phyloP scores from a whole-genome alignment of 2,888 invertebrate genomes.

The Resseliella maxima region DNA sequence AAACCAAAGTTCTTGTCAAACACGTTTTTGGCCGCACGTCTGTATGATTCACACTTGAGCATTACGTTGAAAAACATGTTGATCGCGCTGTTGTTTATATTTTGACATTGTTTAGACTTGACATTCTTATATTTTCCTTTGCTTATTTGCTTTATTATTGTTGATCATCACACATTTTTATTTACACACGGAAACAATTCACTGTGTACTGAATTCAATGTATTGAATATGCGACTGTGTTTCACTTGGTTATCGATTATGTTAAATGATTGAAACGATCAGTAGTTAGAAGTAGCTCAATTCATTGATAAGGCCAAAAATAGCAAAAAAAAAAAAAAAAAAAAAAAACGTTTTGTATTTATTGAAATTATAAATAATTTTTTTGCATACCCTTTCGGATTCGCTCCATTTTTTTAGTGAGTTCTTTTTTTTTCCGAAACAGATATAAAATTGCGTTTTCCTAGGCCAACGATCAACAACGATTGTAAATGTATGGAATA shows the following conservation, averaged over 20 bases:
- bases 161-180: background rate
- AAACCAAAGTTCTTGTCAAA: slow-evolving; percentile 21
- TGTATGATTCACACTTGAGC: background rate
- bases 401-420: no score
- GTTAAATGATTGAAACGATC: background rate
- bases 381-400: no score
- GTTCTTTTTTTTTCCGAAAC: no score
- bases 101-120: no score
- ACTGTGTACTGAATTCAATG: background rate
- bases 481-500: no score
- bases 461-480: no score
- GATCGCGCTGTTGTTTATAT: background rate
- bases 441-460: no score
- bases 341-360: no score
- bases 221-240: background rate
- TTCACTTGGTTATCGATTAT: slow-evolving; percentile 15
- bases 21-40: background rate
- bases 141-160: background rate
- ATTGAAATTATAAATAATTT: no score
- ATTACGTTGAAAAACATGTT: background rate
- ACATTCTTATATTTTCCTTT: background rate
- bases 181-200: background rate
- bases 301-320: no score
- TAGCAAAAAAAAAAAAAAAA: no score
- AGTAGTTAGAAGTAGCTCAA: no score